Evolutionary conservation across 2,888 invertebrate species (phyloP).

Genomic region (Pseudococcus viburni): DNA sequence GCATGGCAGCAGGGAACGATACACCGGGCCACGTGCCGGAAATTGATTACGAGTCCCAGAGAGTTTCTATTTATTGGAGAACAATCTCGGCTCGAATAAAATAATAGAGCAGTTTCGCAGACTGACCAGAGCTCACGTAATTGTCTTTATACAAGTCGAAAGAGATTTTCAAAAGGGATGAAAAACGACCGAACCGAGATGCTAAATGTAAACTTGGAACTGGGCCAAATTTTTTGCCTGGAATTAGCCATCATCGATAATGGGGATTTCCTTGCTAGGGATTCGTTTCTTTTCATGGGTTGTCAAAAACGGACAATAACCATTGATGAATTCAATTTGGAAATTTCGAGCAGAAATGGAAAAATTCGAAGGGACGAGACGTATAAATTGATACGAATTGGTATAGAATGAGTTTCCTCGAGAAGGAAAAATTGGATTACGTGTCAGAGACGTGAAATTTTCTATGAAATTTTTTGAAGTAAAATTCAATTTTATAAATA

Average conservation of each 20-base stretch:
- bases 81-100: not conserved
- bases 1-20: not conserved
- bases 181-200: not conserved
- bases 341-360: too few relatives aligned
- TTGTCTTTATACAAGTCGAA: not conserved
- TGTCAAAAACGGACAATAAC: not conserved
- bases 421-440: too few relatives aligned
- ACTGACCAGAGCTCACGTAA: slow-evolving; percentile 22
- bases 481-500: too few relatives aligned
- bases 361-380: too few relatives aligned
- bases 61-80: not conserved
- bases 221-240: not conserved
- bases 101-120: not conserved
- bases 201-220: not conserved
- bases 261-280: not conserved
- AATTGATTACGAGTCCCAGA: not conserved
- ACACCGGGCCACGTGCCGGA: slow-evolving; percentile 21
- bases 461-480: too few relatives aligned
- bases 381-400: too few relatives aligned
- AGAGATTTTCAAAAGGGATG: slow-evolving; percentile 15
- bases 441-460: too few relatives aligned
- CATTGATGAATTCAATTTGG: too few relatives aligned
- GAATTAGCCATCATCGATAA: not conserved
- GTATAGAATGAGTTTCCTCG: too few relatives aligned
- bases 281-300: not conserved